phyloP scores from a whole-genome alignment of 2,797 vertebrate species.

The Chromobotia macracanthus region DNA sequence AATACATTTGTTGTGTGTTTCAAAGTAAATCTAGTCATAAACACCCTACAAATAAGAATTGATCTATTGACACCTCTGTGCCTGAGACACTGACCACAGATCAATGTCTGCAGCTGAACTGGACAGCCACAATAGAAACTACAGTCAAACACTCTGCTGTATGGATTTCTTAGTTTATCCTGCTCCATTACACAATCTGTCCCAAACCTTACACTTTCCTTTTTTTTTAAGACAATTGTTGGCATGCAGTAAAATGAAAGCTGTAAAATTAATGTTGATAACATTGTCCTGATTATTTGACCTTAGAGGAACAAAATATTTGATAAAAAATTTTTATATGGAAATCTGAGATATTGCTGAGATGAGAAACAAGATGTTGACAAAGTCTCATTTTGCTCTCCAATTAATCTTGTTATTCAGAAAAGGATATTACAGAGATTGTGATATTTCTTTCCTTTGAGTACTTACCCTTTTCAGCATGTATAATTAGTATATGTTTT shows the following conservation, averaged over 20 bases:
- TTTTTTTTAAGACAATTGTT: not conserved
- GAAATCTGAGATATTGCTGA: not conserved
- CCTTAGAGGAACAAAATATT: too few relatives aligned
- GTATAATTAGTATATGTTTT: too few relatives aligned
- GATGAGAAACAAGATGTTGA: not conserved
- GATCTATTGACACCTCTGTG: conserved; percentile 30
- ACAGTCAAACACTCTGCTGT: conserved; percentile 8
- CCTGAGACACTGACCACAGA: conserved; percentile 43
- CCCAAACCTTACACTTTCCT: not conserved
- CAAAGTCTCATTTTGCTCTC: not conserved
- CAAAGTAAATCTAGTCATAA: conserved; percentile 23
- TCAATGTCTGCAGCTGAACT: conserved; percentile 35
- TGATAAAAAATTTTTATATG: too few relatives aligned
- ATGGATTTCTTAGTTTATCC: conserved; percentile 33
- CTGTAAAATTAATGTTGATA: too few relatives aligned
- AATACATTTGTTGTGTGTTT: conserved; percentile 26
- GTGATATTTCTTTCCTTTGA: not conserved
- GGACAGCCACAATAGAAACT: conserved; percentile 25
- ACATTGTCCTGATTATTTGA: too few relatives aligned
- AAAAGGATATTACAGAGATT: not conserved
- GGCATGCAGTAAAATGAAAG: too few relatives aligned
- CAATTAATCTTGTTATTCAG: not conserved
- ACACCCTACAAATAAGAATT: conserved; percentile 38
- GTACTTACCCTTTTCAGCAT: too few relatives aligned
- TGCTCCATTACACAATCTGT: not conserved